These are phyloP conservation scores for Drosophila asahinai DNA, from an alignment of 1,140 invertebrate genomes.

Conservation along the genomic window DNA sequence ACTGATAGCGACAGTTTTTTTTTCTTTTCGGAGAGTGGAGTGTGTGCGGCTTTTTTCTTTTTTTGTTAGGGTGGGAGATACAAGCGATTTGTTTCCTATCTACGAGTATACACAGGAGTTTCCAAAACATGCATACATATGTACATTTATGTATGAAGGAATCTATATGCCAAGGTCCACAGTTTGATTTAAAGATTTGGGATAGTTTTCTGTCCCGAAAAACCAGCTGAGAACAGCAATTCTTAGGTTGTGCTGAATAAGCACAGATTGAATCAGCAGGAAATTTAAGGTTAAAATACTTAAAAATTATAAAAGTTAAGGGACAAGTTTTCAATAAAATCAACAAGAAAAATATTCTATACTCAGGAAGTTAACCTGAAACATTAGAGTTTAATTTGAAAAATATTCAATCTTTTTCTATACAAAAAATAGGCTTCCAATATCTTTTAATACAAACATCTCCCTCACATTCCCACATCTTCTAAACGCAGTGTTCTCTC, in stretches of 20 bases:
- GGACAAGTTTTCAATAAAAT: too few relatives aligned
- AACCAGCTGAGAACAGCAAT: neutral
- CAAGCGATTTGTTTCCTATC: slow-evolving; percentile 40
- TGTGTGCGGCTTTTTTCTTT: slow-evolving; percentile 25
- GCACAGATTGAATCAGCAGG: neutral
- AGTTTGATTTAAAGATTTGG: slow-evolving; percentile 19
- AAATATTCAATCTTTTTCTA: neutral
- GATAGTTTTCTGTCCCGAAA: neutral
- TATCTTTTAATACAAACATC: neutral
- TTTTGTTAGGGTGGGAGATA: neutral
- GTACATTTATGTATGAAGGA: slow-evolving; percentile 14
- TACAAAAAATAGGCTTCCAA: neutral
- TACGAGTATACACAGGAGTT: slow-evolving; percentile 20
- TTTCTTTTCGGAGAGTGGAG: slow-evolving; percentile 11
- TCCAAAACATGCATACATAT: slow-evolving; percentile 31
- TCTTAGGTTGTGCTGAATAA: neutral
- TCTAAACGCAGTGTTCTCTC: neutral
- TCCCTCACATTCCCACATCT: neutral
- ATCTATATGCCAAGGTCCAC: neutral
- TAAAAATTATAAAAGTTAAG: neutral
- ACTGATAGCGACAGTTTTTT: slow-evolving; percentile 70
- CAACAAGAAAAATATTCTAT: too few relatives aligned
- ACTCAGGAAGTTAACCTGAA: too few relatives aligned
- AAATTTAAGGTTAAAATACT: neutral
- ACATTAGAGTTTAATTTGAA: neutral